Evolutionary conservation across 2,888 invertebrate species (phyloP), one percentile per base, ranked within the genome.

Genomic region (Thecophora atra): DNA sequence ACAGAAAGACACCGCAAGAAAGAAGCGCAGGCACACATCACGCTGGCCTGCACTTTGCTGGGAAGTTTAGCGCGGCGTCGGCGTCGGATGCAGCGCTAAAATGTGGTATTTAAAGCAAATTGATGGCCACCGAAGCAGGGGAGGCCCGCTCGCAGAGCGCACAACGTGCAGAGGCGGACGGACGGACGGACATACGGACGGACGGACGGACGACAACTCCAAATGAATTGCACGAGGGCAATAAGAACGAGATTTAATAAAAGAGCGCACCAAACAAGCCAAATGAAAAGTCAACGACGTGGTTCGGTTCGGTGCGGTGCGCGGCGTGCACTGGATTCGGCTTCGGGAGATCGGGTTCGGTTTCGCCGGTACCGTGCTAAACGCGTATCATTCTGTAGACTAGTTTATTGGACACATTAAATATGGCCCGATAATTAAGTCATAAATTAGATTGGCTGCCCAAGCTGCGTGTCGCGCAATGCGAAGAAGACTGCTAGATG

Each of bases 371-470:
- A 1, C 26, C 17, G 58, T 58, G 28, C 4, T 26, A 21, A 8
- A 24, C 28, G 58, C 60, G 79, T 82, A 81, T 81, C 81, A 81
- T 82, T 82, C 84, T 82, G 82, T 82, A 81, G 89, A 89, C 89
- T 89, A 89, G 89, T 89, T 89, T 88, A 85, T 85, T 83, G 84
- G 82, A 83, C 84, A 81, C 85, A 85, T 85, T 85, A 85, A 83
- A 83, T 85, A 84, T 83, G 83, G 83, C 82, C 82, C 79, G 85
- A 84, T 85, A 85, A 85, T 85, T 85, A 85, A 85, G 85, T 84
- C 85, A 85, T 85, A 85, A 85, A 85, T 85, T 84, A 83, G 83
- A 83, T 82, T 81, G n/a, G n/a, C n/a, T n/a, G 82, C 77, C 37
- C 76, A 76, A 74, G 77, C 58, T 52, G 58, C 58, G 28, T 58